Evolutionary conservation across 2,888 invertebrate genomes (phyloP).

Genomic region (Drosophila monieri): DNA sequence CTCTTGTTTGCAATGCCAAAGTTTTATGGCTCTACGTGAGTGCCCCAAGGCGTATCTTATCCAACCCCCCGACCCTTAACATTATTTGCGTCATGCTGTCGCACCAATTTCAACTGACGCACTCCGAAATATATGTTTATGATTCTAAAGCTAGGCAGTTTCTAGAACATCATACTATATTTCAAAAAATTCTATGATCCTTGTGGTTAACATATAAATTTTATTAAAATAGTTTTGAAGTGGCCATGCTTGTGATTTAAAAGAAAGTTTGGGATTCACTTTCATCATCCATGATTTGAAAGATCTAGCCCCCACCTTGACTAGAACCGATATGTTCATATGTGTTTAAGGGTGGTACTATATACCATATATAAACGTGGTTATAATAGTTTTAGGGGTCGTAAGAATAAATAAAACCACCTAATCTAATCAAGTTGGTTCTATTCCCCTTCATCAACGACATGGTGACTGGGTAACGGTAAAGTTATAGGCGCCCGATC

Average conservation of each 20-base stretch:
- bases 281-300: too few species aligned
- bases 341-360: background rate
- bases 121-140: background rate
- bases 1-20: slow-evolving; percentile 5
- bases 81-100: slow-evolving; percentile 1
- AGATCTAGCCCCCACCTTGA: background rate
- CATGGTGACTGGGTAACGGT: slow-evolving; percentile 23
- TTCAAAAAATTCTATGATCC: too few species aligned
- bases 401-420: background rate
- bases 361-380: background rate
- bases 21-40: slow-evolving; percentile 13
- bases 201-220: too few species aligned
- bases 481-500: slow-evolving; percentile 24
- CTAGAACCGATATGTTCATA: background rate
- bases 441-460: slow-evolving; percentile 15
- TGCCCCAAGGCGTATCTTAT: slow-evolving; percentile 11
- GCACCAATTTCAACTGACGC: slow-evolving; percentile 1
- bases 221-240: too few species aligned
- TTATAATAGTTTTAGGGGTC: background rate
- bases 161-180: background rate
- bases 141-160: background rate
- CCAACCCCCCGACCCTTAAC: slow-evolving; percentile 2
- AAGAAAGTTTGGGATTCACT: too few species aligned
- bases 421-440: slow-evolving; percentile 22
- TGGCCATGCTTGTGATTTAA: too few species aligned